Conservation (phyloP, 2,113 vertebrate species). For the Platanista minor region DNA sequence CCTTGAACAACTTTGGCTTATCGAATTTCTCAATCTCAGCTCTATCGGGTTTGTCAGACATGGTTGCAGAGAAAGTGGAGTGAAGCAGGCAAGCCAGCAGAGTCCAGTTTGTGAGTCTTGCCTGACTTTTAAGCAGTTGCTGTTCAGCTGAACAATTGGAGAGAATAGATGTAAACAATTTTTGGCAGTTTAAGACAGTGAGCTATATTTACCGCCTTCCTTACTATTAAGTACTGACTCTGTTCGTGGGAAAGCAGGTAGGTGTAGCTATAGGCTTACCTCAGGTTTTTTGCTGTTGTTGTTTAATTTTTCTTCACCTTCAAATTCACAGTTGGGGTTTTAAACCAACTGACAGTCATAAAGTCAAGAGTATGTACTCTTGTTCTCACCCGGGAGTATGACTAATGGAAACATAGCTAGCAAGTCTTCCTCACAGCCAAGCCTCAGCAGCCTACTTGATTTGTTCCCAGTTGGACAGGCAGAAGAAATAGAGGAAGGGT, state of each 20-base stretch:
- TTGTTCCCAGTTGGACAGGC: not conserved
- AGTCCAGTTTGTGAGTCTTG: not conserved
- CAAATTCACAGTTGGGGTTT: not conserved
- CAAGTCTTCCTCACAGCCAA: not conserved
- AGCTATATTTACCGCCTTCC: not conserved
- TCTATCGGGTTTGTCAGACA: constrained; percentile 86
- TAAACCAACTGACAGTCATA: not conserved
- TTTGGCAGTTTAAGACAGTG: not conserved
- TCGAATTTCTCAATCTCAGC: constrained; percentile 85
- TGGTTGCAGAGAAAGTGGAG: constrained; percentile 73
- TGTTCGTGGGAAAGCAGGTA: not conserved
- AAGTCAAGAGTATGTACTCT: not conserved
- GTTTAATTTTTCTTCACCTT: not conserved
- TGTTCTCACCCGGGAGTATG: not conserved
- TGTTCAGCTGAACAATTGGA: not conserved
- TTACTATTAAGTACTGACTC: not conserved
- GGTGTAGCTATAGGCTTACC: not conserved
- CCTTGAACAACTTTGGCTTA: constrained; percentile 89
- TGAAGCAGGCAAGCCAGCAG: fast-evolving
- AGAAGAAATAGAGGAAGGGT: not conserved
- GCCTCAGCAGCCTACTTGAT: not conserved
- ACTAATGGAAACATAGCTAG: not conserved
- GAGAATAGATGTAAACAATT: not conserved
- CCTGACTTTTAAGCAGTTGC: not conserved
- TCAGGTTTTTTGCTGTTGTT: not conserved